Percentiles rank a stretch among this genome's conserved stretches.
Evolutionary conservation across 2,797 vertebrate species (phyloP).

Genomic region (Myotis vivesi): DNA sequence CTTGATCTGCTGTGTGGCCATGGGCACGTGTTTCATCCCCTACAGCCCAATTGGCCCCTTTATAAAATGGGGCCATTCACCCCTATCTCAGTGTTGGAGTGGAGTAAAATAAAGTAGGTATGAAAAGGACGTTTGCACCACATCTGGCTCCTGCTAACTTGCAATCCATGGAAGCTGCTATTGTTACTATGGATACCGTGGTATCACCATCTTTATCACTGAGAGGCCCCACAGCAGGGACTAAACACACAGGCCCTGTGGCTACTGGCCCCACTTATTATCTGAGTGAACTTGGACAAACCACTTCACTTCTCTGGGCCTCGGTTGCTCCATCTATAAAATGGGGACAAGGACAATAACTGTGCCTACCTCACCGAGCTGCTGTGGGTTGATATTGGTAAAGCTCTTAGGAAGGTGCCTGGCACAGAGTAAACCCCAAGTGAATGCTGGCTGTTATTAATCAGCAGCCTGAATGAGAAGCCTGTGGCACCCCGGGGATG

Average conservation of each 20-base stretch:
- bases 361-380: neutral
- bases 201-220: neutral
- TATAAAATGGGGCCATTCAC: neutral
- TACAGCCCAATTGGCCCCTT: neutral
- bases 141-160: neutral
- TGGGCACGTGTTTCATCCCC: neutral
- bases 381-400: neutral
- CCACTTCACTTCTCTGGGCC: neutral
- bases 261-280: neutral
- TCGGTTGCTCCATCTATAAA: neutral
- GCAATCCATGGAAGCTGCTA: neutral
- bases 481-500: neutral
- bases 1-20: neutral
- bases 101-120: neutral
- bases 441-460: neutral
- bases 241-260: neutral
- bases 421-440: neutral
- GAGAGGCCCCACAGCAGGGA: neutral
- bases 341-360: neutral
- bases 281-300: neutral
- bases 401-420: accelerated
- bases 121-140: neutral
- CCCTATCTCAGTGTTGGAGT: neutral
- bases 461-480: neutral
- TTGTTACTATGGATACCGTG: neutral